Evolutionary conservation across 35 echinoderm and acorn worm genomes (phyloP), one percentile per base, ranked within the genome.

Genomic region (Hemicentrotus pulcherrimus): DNA sequence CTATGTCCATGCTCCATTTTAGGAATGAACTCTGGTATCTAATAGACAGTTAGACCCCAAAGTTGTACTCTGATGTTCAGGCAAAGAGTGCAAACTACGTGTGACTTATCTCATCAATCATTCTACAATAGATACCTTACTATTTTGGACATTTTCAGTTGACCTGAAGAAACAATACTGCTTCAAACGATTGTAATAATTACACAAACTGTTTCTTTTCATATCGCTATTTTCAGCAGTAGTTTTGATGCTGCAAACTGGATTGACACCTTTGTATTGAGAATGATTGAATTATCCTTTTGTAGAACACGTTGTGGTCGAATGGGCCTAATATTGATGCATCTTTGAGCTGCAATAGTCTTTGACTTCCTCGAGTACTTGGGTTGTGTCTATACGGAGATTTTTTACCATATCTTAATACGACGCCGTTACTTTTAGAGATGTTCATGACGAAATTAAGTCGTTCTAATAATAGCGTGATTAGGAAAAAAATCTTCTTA

Each of bases 271-370:
- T 78, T 78, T 78, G 24, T n/a, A 22, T 78, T 78, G 65, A 78
- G 22, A 78, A 78, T 78, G 65, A 78, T 78, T 78, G 65, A 78
- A 78, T 78, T 78, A 78, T 78, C 65, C 65, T n/a, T 78, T 78
- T 78, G 65, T 78, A 78, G 19, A 78, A 78, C 22, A n/a, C 28
- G 65, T 78, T 78, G 65, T 78, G 65, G 65, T 78, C 19, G 19
- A 7, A 78, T 78, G 65, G 65, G 28, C 28, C 15, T 28, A 78
- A 78, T 78, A 78, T 78, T 78, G 65, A 78, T 78, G 65, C 65
- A 78, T 78, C 65, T 78, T 6, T 28, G 28, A n/a, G 65, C 22
- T 30, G 65, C 28, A 78, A 78, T n/a, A n/a, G 22, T 28, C 19
- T 28, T 78, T 78, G 65, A 78, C 65, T 78, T 70, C 65, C 65